phyloP scores from a whole-genome alignment of 1,140 invertebrate species.

The Penaeus chinensis region DNA sequence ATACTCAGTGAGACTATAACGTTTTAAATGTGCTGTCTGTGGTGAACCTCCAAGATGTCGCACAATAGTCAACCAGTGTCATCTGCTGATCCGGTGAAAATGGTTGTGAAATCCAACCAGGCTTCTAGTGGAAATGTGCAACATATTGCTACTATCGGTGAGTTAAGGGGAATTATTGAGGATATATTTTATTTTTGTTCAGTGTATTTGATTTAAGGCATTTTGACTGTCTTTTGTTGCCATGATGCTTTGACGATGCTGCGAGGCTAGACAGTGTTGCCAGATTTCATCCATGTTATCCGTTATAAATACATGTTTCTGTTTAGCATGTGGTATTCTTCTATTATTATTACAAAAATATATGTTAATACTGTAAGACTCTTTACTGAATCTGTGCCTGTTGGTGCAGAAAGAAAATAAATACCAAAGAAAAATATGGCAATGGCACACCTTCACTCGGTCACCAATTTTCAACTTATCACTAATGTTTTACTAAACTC shows the following conservation, averaged over 20 bases:
- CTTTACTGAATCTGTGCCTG: no score
- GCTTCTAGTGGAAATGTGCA: slow-evolving; percentile 47
- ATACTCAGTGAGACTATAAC: no score
- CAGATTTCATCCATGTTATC: slow-evolving; percentile 26
- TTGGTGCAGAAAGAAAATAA: no score
- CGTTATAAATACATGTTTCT: slow-evolving; percentile 1
- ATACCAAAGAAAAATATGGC: no score
- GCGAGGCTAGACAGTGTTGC: slow-evolving; percentile 49
- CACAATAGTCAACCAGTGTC: slow-evolving; percentile 47
- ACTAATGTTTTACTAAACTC: no score
- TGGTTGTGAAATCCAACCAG: slow-evolving; percentile 58
- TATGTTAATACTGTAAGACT: no score
- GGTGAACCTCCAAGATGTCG: slow-evolving; percentile 24
- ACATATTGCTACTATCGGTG: slow-evolving; percentile 56
- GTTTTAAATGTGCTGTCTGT: not conserved
- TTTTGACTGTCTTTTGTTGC: not conserved
- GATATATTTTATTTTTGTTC: not conserved
- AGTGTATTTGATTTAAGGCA: not conserved
- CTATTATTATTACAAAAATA: no score
- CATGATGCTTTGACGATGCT: not conserved
- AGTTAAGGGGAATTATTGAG: slow-evolving; percentile 2
- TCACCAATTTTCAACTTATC: no score
- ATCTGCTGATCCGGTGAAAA: slow-evolving; percentile 49
- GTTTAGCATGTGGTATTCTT: not conserved
- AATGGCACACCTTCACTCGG: no score